Evolutionary conservation across 2,113 vertebrate species (phyloP).

Genomic region (Sus scrofa): DNA sequence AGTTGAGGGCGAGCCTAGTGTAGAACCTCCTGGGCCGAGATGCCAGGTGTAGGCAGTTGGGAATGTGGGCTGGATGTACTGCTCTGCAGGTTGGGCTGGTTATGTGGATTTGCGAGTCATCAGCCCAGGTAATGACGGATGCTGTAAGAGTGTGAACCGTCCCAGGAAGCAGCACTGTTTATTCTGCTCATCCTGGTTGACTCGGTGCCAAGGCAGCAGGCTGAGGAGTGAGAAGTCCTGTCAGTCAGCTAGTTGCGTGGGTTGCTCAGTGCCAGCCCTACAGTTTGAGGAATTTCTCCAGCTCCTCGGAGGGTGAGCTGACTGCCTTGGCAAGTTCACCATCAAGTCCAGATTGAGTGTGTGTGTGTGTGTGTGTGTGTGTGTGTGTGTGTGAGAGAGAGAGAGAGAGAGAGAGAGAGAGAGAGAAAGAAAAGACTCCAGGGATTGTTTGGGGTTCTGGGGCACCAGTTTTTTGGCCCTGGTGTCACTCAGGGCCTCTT

Average conservation of each 20-base stretch:
- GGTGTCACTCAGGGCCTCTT: background rate
- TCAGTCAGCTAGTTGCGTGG: background rate
- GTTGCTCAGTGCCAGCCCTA: background rate
- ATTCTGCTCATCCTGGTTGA: background rate
- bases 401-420: too few relatives aligned
- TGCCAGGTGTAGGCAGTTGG: background rate
- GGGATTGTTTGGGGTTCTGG: background rate
- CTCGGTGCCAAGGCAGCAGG: background rate
- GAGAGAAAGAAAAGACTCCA: background rate
- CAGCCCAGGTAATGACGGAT: background rate
- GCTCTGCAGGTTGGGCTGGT: slow-evolving; percentile 60
- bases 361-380: too few relatives aligned
- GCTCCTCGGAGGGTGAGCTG: background rate
- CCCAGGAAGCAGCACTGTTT: background rate
- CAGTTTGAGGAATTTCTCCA: background rate
- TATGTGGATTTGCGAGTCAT: background rate
- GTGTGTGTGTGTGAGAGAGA: too few relatives aligned
- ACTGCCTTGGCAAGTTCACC: background rate
- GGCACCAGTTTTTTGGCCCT: background rate
- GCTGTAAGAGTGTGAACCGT: background rate
- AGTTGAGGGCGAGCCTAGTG: background rate
- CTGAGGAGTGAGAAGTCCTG: background rate
- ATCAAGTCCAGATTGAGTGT: background rate
- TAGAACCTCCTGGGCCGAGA: background rate
- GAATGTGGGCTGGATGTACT: background rate